Conservation (phyloP, 2,888 invertebrate genomes). For the Drosophila gaucha region DNA sequence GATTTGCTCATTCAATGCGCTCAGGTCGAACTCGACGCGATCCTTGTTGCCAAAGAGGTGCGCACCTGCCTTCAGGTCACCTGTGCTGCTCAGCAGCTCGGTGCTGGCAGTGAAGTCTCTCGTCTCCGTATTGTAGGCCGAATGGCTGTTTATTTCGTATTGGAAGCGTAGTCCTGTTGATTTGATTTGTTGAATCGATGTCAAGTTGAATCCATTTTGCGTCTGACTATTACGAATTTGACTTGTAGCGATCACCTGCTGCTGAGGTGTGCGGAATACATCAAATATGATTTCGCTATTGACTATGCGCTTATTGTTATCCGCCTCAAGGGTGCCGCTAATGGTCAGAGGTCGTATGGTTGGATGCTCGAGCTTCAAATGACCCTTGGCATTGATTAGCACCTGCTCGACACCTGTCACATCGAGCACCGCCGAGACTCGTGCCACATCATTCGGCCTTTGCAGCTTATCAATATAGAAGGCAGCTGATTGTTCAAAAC, state of each 20-base stretch:
- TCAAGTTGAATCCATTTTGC: slow-evolving; percentile 84
- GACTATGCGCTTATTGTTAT: slow-evolving; percentile 77
- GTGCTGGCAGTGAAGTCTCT: slow-evolving; percentile 79
- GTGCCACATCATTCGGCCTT: slow-evolving; percentile 89
- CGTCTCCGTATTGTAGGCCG: slow-evolving; percentile 74
- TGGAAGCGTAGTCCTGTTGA: slow-evolving; percentile 85
- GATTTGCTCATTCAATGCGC: slow-evolving; percentile 73
- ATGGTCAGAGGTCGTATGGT: slow-evolving; percentile 86
- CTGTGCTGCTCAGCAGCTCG: slow-evolving; percentile 76
- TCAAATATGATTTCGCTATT: slow-evolving; percentile 86
- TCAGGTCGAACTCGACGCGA: slow-evolving; percentile 73
- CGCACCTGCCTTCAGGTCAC: slow-evolving; percentile 80
- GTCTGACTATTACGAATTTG: slow-evolving; percentile 43
- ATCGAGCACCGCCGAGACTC: slow-evolving; percentile 86
- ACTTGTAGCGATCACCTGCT: slow-evolving; percentile 85
- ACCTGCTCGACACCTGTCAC: slow-evolving; percentile 85
- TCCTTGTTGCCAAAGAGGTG: slow-evolving; percentile 79
- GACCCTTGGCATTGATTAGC: slow-evolving; percentile 85
- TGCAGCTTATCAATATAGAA: slow-evolving; percentile 90
- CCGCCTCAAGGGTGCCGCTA: slow-evolving; percentile 84
- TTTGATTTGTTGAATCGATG: slow-evolving; percentile 82
- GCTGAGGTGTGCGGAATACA: slow-evolving; percentile 87
- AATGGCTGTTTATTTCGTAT: slow-evolving; percentile 69
- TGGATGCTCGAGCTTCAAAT: slow-evolving; percentile 89
- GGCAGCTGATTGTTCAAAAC: slow-evolving; percentile 87